Conservation (phyloP, 1,140 invertebrate genomes). For the Drosophila parabipectinata region DNA sequence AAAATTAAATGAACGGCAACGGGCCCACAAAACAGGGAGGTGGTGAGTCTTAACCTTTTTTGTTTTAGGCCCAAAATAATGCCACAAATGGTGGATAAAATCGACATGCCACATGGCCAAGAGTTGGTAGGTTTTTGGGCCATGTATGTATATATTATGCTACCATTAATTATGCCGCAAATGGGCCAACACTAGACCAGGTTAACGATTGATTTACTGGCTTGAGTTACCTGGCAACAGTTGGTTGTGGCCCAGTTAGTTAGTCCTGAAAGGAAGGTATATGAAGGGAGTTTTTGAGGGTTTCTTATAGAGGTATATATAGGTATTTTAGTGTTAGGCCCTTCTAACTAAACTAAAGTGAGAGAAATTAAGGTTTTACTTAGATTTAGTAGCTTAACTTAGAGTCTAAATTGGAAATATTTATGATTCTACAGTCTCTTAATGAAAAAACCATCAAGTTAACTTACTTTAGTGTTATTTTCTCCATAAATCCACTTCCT, state of each 20-base stretch:
- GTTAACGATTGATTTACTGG: slow-evolving; percentile 12
- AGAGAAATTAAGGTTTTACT: too few species aligned
- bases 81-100: slow-evolving; percentile 60
- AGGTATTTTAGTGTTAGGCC: too few species aligned
- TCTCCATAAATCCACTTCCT: too few species aligned
- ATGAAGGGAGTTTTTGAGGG: background rate
- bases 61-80: slow-evolving; percentile 47
- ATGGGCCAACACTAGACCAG: slow-evolving; percentile 18
- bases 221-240: slow-evolving; percentile 69
- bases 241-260: slow-evolving; percentile 62
- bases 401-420: too few species aligned
- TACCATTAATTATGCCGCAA: slow-evolving; percentile 54
- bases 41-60: slow-evolving; percentile 58
- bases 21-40: background rate
- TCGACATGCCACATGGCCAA: slow-evolving; percentile 62
- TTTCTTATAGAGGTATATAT: background rate
- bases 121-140: slow-evolving; percentile 32
- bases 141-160: slow-evolving; percentile 35
- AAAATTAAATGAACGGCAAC: slow-evolving; percentile 80
- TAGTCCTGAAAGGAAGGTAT: too few species aligned
- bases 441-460: too few species aligned
- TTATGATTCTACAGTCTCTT: too few species aligned
- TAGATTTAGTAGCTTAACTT: too few species aligned
- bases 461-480: too few species aligned
- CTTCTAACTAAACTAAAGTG: too few species aligned